Evolutionary conservation across 2,888 invertebrate species (phyloP).

Genomic region (Temnothorax rugatulus): DNA sequence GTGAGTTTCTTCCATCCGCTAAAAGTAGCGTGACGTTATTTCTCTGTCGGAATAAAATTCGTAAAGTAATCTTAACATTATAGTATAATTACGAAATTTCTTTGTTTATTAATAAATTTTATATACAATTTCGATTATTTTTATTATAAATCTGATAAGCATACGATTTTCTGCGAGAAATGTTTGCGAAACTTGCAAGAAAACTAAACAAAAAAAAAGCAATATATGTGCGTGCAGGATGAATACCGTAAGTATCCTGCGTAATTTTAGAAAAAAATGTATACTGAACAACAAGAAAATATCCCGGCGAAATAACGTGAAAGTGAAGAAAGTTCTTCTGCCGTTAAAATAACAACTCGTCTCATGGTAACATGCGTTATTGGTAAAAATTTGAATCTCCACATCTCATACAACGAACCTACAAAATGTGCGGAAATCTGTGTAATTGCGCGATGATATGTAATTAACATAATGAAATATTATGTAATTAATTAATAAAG

Average conservation of each 20-base stretch:
- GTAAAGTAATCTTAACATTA: not conserved
- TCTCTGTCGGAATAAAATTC: not conserved
- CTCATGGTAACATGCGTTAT: not conserved
- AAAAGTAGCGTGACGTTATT: not conserved
- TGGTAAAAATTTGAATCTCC: not conserved
- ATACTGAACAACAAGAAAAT: constrained; percentile 15
- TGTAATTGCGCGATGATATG: not conserved
- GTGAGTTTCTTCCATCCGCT: not conserved
- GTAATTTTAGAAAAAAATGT: constrained; percentile 37
- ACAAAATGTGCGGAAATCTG: not conserved
- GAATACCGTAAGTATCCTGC: not conserved
- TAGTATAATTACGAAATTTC: not conserved
- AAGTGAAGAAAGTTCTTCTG: constrained; percentile 26
- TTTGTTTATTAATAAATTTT: not conserved
- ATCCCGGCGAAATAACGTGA: constrained; percentile 13
- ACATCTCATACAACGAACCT: not conserved
- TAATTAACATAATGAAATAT: not conserved
- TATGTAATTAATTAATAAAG: not conserved
- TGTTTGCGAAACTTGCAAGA: not conserved
- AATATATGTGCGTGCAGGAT: not conserved
- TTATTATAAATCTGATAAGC: not conserved
- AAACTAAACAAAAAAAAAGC: not conserved
- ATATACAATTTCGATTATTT: not conserved
- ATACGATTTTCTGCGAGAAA: not conserved
- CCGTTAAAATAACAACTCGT: not conserved